Evolutionary conservation across 2,113 vertebrate species (phyloP).

Genomic region (Elephas maximus): DNA sequence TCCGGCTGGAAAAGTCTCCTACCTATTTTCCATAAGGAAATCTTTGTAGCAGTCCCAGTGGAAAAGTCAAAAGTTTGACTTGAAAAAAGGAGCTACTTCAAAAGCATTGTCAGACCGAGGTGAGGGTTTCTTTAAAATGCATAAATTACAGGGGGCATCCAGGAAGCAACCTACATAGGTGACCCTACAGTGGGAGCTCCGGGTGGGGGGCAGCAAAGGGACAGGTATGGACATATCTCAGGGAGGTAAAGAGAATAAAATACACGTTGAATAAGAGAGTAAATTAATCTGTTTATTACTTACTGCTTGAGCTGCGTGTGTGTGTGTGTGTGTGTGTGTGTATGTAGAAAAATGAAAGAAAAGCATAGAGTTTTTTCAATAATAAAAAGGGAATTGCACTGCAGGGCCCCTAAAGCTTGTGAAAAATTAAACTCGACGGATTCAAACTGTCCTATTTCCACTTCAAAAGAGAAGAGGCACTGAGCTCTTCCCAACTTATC

Average conservation of each 20-base stretch:
- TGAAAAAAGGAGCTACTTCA: slow-evolving; percentile 90
- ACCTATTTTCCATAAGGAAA: slow-evolving; percentile 86
- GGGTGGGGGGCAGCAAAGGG: not conserved
- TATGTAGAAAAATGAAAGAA: slow-evolving; percentile 88
- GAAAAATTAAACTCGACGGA: slow-evolving; percentile 99
- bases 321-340: slow-evolving; percentile 59
- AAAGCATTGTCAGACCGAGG: slow-evolving; percentile 89
- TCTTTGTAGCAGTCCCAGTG: slow-evolving; percentile 88
- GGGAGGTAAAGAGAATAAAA: slow-evolving; percentile 37
- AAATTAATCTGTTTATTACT: slow-evolving; percentile 86
- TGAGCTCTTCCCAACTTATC: slow-evolving; percentile 97
- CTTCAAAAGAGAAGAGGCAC: slow-evolving; percentile 98
- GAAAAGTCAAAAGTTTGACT: slow-evolving; percentile 90
- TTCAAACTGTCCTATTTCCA: slow-evolving; percentile 99
- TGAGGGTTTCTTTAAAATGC: slow-evolving; percentile 85
- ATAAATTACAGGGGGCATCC: slow-evolving; percentile 78
- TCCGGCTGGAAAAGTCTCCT: slow-evolving; percentile 37
- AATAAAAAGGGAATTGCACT: slow-evolving; percentile 95
- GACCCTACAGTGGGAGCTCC: slow-evolving; percentile 54
- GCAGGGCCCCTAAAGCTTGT: slow-evolving; percentile 97
- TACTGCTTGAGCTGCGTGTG: slow-evolving; percentile 68
- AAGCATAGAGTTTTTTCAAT: slow-evolving; percentile 93
- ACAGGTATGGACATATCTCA: not conserved
- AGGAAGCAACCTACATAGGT: slow-evolving; percentile 69
- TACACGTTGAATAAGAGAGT: slow-evolving; percentile 66